Evolutionary conservation across 2,888 invertebrate genomes (phyloP).

Genomic region (Nezara viridula): DNA sequence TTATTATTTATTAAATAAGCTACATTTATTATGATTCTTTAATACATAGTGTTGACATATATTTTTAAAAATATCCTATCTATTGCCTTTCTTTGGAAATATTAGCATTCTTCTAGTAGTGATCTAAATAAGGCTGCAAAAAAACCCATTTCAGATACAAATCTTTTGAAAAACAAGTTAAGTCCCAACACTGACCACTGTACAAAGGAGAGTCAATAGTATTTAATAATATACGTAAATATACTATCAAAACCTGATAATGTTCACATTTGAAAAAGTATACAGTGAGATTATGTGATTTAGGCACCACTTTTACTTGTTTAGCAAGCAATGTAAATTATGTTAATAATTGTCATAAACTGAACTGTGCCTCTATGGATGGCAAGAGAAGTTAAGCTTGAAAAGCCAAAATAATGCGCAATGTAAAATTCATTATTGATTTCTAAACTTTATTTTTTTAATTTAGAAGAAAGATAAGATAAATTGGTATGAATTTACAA

Average conservation of each 20-base stretch:
- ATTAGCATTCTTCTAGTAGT: no score
- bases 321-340: background rate
- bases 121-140: no score
- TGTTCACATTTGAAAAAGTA: background rate
- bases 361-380: background rate
- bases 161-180: no score
- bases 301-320: background rate
- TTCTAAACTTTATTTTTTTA: background rate
- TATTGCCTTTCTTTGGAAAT: no score
- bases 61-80: no score
- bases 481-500: conserved; percentile 15
- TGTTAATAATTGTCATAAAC: background rate
- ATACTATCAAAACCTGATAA: background rate
- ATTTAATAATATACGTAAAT: no score
- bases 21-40: no score
- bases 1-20: no score
- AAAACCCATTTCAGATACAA: no score
- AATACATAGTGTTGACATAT: no score
- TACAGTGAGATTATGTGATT: background rate
- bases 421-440: background rate
- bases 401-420: conserved; percentile 52
- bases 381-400: background rate
- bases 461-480: background rate
- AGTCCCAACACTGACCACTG: no score
- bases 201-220: no score